These are phyloP conservation scores for Callorhinus ursinus DNA, from an alignment of 2,113 vertebrate species.

Conservation along the genomic window DNA sequence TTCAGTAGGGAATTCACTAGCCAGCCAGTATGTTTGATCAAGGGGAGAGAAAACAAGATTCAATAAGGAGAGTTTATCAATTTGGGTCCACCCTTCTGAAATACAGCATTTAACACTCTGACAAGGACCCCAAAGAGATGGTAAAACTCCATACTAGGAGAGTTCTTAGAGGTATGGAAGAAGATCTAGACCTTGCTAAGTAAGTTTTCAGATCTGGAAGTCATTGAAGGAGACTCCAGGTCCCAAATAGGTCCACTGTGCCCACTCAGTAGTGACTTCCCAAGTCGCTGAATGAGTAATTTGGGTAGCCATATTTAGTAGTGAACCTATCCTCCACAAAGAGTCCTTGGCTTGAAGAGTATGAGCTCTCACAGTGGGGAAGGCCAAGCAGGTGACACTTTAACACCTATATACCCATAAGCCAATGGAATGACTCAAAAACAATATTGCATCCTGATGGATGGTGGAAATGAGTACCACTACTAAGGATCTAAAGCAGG, in stretches of 20 bases:
- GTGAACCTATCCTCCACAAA: background rate
- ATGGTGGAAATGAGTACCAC: background rate
- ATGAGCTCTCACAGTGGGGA: background rate
- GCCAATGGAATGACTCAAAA: background rate
- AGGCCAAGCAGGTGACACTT: background rate
- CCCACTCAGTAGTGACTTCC: background rate
- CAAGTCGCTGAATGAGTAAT: background rate
- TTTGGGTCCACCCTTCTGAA: background rate
- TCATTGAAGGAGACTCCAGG: background rate
- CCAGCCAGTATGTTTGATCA: background rate
- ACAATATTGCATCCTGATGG: background rate
- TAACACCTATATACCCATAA: background rate
- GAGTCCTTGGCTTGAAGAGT: background rate
- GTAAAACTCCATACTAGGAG: background rate
- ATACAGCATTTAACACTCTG: background rate
- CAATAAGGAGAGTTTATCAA: too few species aligned
- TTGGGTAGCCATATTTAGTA: background rate
- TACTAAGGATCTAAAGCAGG: background rate
- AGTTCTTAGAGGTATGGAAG: background rate
- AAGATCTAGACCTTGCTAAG: background rate
- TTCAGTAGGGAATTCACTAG: background rate
- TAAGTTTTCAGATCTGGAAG: background rate
- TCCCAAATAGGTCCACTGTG: background rate
- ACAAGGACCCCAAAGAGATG: background rate
- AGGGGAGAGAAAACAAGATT: background rate